Conservation (phyloP, 2,113 vertebrate genomes). For the Salvelinus fontinalis region DNA sequence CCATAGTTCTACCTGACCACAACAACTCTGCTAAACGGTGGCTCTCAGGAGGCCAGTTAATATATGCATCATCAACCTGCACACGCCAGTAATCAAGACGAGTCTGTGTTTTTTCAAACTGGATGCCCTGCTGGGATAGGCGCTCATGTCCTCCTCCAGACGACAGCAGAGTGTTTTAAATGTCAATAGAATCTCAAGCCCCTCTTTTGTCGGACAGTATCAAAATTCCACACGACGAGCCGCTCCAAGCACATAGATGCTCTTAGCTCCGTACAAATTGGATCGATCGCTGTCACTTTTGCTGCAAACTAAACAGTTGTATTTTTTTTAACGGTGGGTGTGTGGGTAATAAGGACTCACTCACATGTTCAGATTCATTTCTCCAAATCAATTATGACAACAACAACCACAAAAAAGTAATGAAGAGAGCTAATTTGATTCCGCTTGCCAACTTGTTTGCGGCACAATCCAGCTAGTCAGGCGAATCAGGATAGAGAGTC, state of each 20-base stretch:
- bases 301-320: constrained; percentile 13
- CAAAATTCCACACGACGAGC: constrained; percentile 30
- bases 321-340: constrained; percentile 1
- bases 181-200: constrained; percentile 44
- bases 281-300: constrained; percentile 41
- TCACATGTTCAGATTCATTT: constrained; percentile 18
- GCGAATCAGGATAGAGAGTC: constrained; percentile 37
- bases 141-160: constrained; percentile 52
- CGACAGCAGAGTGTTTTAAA: constrained; percentile 50
- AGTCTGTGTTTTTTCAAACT: constrained; percentile 33
- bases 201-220: constrained; percentile 33
- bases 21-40: constrained; percentile 31
- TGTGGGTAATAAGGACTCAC: constrained; percentile 29
- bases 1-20: constrained; percentile 19
- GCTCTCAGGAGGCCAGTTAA: constrained; percentile 43
- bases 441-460: constrained; percentile 16
- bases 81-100: constrained; percentile 45
- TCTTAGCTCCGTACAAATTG: constrained; percentile 40
- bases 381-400: constrained; percentile 28
- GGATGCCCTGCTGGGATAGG: constrained; percentile 41
- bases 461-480: constrained; percentile 16
- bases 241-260: constrained; percentile 34
- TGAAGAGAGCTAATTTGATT: constrained; percentile 28
- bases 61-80: constrained; percentile 28
- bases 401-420: constrained; percentile 4